A percentile compares a stretch with the other conserved stretches of the same genome.
Evolutionary conservation across 2,797 vertebrate species (phyloP).

Genomic region (Coracias cyanogaster): DNA sequence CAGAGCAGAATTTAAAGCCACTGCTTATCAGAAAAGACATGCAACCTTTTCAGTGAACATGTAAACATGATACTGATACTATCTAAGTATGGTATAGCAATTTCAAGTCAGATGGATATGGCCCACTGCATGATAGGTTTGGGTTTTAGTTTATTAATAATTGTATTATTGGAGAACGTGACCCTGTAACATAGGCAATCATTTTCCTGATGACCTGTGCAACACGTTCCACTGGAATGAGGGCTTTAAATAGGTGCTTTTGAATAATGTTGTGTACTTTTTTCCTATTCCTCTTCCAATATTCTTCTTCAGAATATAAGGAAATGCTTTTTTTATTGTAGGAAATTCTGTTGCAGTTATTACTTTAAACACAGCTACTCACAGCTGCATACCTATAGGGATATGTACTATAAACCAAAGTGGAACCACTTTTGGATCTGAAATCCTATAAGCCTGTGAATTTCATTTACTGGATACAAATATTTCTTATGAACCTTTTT

Average conservation of each 20-base stretch:
- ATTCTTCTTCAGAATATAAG: background rate
- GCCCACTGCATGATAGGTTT: background rate
- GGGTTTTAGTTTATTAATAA: background rate
- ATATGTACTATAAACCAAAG: background rate
- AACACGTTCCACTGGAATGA: background rate
- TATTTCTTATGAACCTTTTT: background rate
- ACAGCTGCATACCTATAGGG: background rate
- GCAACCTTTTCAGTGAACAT: background rate
- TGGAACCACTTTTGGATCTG: background rate
- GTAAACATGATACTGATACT: background rate
- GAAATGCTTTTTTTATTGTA: background rate
- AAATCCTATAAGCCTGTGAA: background rate
- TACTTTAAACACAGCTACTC: background rate
- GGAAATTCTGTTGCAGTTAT: background rate
- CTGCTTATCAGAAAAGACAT: background rate
- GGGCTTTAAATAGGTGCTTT: background rate
- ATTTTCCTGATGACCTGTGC: background rate
- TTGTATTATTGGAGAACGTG: background rate
- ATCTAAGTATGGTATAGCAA: background rate
- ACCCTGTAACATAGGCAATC: background rate
- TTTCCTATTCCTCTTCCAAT: background rate
- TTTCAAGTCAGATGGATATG: background rate
- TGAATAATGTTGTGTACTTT: background rate
- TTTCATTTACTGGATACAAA: background rate
- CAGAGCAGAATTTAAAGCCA: background rate